phyloP scores from a whole-genome alignment of 2,797 vertebrate genomes.

The Telmatherina bonti region DNA sequence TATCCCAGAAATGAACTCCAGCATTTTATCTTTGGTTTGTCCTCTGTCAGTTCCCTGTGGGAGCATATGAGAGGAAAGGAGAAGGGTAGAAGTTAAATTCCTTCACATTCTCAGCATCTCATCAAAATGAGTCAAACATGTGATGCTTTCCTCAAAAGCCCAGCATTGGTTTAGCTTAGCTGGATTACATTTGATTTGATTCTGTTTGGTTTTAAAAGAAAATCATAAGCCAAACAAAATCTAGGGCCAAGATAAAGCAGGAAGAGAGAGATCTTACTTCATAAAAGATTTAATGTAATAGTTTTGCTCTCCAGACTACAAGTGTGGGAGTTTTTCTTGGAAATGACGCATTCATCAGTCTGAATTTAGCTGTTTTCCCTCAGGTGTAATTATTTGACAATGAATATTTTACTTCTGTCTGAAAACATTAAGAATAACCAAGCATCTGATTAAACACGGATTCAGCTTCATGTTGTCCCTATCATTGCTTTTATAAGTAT shows the following conservation, averaged over 20 bases:
- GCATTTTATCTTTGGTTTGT: constrained; percentile 87
- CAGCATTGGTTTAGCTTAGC: neutral
- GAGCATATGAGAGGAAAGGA: constrained; percentile 11
- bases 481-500: neutral
- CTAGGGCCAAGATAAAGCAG: constrained; percentile 42
- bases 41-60: constrained; percentile 87
- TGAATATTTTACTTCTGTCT: constrained; percentile 15
- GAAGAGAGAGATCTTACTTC: neutral
- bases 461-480: neutral
- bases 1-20: constrained; percentile 89
- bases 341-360: constrained; percentile 4
- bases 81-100: neutral
- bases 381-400: constrained; percentile 1
- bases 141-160: constrained; percentile 12
- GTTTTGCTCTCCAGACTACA: constrained; percentile 20
- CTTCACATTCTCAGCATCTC: neutral
- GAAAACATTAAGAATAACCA: neutral
- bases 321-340: constrained; percentile 41
- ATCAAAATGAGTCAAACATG: neutral
- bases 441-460: neutral
- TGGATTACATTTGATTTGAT: neutral
- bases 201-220: neutral
- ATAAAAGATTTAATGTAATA: constrained; percentile 17
- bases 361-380: constrained; percentile 4
- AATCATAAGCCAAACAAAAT: constrained; percentile 1